Percentiles rank a stretch among this genome's conserved stretches.
phyloP scores from a whole-genome alignment of 2,797 vertebrate genomes.

The Xenops minutus region DNA sequence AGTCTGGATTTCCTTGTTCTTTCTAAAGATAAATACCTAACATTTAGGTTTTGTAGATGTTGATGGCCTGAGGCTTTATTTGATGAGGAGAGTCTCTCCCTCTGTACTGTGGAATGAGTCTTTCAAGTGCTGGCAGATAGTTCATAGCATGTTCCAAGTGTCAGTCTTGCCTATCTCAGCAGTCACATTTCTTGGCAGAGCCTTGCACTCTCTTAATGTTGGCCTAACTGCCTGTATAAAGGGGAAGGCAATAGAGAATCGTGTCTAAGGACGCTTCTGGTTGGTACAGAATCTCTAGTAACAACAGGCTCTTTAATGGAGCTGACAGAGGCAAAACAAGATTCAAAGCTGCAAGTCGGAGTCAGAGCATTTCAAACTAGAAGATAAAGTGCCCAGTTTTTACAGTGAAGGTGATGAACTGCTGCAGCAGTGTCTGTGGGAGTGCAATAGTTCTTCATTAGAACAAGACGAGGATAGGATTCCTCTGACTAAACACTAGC shows the following conservation, averaged over 20 bases:
- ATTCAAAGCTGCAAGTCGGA: neutral
- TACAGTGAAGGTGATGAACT: neutral
- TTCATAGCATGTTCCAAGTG: neutral
- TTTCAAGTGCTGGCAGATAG: neutral
- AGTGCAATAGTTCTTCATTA: neutral
- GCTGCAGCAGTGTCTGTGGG: neutral
- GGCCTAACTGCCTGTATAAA: neutral
- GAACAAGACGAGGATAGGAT: neutral
- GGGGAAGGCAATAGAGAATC: neutral
- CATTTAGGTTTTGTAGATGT: neutral
- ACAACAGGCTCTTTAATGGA: neutral
- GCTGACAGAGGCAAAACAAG: neutral
- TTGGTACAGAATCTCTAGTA: neutral
- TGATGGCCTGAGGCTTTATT: neutral
- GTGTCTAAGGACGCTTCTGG: neutral
- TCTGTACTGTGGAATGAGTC: neutral
- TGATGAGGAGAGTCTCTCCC: neutral
- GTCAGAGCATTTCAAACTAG: neutral
- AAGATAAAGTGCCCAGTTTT: neutral
- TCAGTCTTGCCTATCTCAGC: neutral
- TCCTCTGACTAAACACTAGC: neutral
- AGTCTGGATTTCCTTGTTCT: neutral
- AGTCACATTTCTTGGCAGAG: neutral
- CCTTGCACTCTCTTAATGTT: neutral
- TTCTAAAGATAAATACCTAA: neutral